These are phyloP conservation scores for Heteromormyrus szaboi DNA, from an alignment of 2,797 vertebrate genomes.

Conservation along the genomic window DNA sequence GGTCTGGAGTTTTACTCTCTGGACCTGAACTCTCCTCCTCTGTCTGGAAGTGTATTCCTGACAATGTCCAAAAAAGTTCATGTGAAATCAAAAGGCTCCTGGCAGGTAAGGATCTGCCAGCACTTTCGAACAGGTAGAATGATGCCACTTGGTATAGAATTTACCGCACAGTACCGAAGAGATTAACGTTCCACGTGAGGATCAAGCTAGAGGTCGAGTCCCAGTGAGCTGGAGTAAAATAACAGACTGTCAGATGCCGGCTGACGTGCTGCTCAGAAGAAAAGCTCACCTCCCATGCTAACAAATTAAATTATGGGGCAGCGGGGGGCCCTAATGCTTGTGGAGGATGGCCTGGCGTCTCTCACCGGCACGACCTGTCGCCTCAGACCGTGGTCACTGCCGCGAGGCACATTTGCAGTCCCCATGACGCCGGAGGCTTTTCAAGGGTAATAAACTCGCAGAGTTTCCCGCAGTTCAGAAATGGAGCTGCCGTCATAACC, in stretches of 20 bases:
- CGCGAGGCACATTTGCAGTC: neutral
- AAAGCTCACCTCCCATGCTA: neutral
- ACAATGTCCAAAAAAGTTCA: neutral
- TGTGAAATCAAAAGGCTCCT: neutral
- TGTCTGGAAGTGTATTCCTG: neutral
- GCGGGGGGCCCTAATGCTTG: neutral
- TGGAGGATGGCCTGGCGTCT: neutral
- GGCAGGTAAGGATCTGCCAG: neutral
- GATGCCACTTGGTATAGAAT: neutral
- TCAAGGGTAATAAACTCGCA: neutral
- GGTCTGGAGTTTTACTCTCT: neutral
- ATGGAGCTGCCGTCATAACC: neutral
- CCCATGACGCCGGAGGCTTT: neutral
- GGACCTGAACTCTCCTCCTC: neutral
- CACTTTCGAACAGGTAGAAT: neutral
- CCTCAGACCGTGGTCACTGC: neutral
- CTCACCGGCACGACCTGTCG: neutral
- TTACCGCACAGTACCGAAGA: neutral
- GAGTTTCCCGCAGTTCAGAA: neutral
- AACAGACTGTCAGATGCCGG: neutral
- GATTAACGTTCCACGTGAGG: neutral
- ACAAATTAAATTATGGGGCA: neutral
- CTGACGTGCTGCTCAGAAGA: neutral
- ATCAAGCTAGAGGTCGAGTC: neutral
- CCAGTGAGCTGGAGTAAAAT: neutral